Evolutionary conservation across 1,140 invertebrate genomes (phyloP).

Genomic region (Holotrichia oblita): DNA sequence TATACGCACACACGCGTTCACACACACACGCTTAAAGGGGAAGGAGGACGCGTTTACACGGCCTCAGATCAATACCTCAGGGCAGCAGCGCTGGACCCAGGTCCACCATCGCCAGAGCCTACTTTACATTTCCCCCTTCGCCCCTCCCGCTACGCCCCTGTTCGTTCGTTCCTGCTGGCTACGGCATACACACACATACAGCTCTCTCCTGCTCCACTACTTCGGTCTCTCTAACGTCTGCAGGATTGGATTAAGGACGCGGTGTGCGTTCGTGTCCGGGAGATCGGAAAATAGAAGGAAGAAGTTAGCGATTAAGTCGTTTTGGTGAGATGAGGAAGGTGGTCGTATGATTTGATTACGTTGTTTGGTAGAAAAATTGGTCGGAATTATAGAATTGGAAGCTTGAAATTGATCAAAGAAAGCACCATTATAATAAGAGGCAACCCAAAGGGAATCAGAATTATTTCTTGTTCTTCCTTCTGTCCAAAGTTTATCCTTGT

Average conservation of each 20-base stretch:
- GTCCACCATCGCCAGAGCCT: constrained; percentile 59
- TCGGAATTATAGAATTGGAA: no score
- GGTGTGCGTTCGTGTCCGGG: background rate
- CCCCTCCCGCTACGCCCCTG: constrained; percentile 39
- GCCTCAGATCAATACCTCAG: constrained; percentile 61
- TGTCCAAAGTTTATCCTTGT: no score
- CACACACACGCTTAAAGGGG: constrained; percentile 46
- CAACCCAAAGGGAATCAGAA: no score
- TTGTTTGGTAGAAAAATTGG: no score
- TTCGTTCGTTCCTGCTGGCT: constrained; percentile 26
- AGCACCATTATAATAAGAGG: no score
- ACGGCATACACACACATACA: constrained; percentile 11
- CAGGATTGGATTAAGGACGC: constrained; percentile 27
- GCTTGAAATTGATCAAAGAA: no score
- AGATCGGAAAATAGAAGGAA: no score
- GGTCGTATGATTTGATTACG: no score
- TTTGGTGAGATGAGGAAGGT: no score
- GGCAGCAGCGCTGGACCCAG: constrained; percentile 60
- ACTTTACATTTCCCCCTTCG: constrained; percentile 58
- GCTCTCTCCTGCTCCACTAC: constrained; percentile 24
- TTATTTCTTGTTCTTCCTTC: no score
- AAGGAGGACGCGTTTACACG: constrained; percentile 31
- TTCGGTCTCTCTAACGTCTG: constrained; percentile 32
- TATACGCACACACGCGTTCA: constrained; percentile 55
- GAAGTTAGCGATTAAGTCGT: no score